These are phyloP conservation scores for Nannospalax galili DNA, from an alignment of 2,113 vertebrate genomes.

Conservation along the genomic window DNA sequence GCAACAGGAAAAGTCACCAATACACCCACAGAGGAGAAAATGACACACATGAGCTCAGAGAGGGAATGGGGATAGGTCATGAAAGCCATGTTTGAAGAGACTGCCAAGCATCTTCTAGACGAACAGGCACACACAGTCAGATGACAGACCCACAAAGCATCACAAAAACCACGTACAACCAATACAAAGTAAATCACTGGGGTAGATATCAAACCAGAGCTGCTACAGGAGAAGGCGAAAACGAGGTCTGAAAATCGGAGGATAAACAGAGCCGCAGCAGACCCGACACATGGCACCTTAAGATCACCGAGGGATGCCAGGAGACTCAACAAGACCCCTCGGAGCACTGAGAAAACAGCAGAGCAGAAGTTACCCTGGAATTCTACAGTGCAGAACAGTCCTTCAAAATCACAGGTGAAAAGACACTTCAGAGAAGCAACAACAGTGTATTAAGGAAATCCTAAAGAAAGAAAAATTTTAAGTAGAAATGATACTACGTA, in stretches of 20 bases:
- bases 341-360: background rate
- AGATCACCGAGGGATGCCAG: no score
- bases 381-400: background rate
- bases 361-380: background rate
- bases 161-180: background rate
- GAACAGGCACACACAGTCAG: background rate
- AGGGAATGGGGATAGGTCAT: no score
- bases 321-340: no score
- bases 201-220: background rate
- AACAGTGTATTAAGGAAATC: background rate
- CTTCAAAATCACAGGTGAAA: background rate
- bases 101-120: background rate
- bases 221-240: background rate
- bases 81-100: background rate
- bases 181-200: background rate
- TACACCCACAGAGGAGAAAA: background rate
- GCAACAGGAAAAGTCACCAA: no score
- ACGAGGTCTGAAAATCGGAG: background rate
- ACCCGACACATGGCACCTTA: no score
- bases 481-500: background rate
- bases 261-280: no score
- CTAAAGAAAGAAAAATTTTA: background rate
- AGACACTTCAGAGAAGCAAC: background rate
- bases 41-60: no score
- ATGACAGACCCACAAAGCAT: background rate